Evolutionary conservation across 2,888 invertebrate species (phyloP).

Genomic region (Cylloceria caligata): DNA sequence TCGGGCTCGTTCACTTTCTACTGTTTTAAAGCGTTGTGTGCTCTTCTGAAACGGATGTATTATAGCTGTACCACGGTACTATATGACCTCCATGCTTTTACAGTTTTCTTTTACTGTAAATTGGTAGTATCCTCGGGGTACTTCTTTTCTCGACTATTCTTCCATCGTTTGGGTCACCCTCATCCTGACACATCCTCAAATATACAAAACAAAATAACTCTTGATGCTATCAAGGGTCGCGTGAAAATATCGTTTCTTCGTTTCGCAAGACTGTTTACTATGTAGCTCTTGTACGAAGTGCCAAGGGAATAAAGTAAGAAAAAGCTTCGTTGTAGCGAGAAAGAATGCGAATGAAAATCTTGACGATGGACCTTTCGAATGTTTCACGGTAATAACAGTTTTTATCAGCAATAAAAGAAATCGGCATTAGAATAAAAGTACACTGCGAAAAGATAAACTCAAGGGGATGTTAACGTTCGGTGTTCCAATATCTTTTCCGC

Average conservation of each 20-base stretch:
- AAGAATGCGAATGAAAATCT: conserved; percentile 45
- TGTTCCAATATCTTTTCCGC: conserved; percentile 29
- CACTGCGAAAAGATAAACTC: background rate
- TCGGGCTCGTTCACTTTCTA: conserved; percentile 60
- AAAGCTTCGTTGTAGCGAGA: background rate
- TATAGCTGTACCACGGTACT: conserved; percentile 16
- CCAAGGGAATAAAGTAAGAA: conserved; percentile 43
- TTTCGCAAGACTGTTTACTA: background rate
- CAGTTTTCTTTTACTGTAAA: conserved; percentile 76
- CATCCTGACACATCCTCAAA: background rate
- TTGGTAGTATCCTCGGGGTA: conserved; percentile 69
- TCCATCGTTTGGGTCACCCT: conserved; percentile 22
- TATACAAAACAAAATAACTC: conserved; percentile 21
- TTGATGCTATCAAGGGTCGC: background rate
- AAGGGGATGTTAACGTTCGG: background rate
- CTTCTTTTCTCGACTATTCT: conserved; percentile 51
- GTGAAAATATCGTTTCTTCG: conserved; percentile 27
- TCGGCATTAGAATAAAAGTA: conserved; percentile 66
- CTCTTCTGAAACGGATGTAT: background rate
- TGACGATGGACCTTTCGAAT: conserved; percentile 44
- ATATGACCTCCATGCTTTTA: conserved; percentile 64
- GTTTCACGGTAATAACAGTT: conserved; percentile 68
- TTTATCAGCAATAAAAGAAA: conserved; percentile 75
- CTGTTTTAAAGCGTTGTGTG: conserved; percentile 62
- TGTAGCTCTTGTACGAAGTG: conserved; percentile 23